Conservation (phyloP, 1,140 invertebrate species). For the Brachystomella parvula region DNA sequence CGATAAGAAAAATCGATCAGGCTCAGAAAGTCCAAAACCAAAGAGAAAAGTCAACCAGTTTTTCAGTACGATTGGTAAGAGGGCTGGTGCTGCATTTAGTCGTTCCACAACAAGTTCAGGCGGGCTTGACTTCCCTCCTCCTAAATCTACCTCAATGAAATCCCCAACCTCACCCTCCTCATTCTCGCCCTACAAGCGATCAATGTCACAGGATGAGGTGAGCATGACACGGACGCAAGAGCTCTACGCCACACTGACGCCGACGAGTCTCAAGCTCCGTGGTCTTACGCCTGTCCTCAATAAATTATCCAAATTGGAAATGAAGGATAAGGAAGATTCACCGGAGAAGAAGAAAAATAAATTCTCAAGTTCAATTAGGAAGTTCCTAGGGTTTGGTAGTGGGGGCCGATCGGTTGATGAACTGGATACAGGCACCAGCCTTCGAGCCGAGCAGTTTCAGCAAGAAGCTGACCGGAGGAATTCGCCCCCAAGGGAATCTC, state of each 20-base stretch:
- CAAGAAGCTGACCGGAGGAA: background rate
- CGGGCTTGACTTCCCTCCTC: background rate
- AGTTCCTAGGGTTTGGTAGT: slow-evolving; percentile 31
- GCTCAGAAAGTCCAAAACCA: slow-evolving; percentile 34
- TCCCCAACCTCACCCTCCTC: slow-evolving; percentile 1
- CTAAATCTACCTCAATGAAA: slow-evolving; percentile 17
- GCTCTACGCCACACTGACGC: slow-evolving; percentile 36
- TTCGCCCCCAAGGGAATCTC: slow-evolving; percentile 2
- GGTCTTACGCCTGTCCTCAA: slow-evolving; percentile 32
- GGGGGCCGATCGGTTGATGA: slow-evolving; percentile 14
- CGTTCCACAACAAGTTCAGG: background rate
- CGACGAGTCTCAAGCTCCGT: slow-evolving; percentile 33
- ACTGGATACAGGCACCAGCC: background rate
- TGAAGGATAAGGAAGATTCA: slow-evolving; percentile 18
- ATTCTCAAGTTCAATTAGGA: slow-evolving; percentile 33
- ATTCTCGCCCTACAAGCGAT: slow-evolving; percentile 29
- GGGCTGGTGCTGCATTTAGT: slow-evolving; percentile 36
- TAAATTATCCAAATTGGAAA: slow-evolving; percentile 35
- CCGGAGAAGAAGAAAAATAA: slow-evolving; percentile 34
- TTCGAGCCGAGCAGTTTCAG: background rate
- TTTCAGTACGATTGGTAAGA: slow-evolving; percentile 38
- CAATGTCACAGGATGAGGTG: slow-evolving; percentile 33
- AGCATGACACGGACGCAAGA: slow-evolving; percentile 36
- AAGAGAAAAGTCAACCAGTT: slow-evolving; percentile 37
- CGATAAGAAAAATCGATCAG: slow-evolving; percentile 24